These are phyloP conservation scores for Balearica regulorum DNA, from an alignment of 2,797 vertebrate genomes.

Conservation along the genomic window DNA sequence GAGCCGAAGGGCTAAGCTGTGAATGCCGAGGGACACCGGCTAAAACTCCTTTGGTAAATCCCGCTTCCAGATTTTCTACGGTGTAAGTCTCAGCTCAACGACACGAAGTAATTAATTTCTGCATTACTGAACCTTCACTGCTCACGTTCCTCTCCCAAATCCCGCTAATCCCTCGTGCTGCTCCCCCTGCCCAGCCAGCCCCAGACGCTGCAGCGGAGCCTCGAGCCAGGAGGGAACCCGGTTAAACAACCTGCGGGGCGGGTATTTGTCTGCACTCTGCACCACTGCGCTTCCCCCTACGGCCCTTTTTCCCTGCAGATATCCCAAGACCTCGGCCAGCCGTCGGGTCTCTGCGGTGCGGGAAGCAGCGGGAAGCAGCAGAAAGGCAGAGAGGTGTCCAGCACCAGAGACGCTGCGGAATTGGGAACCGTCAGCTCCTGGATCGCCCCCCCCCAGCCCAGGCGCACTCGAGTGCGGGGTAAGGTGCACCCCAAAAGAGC, in stretches of 20 bases:
- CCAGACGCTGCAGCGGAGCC: neutral
- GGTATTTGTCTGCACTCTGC: neutral
- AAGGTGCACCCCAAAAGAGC: neutral
- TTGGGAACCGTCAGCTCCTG: no score
- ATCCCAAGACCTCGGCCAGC: neutral
- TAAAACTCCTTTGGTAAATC: neutral
- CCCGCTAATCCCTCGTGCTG: neutral
- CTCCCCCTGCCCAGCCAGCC: neutral
- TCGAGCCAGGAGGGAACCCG: rapidly evolving
- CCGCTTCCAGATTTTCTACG: neutral
- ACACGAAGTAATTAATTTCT: no score
- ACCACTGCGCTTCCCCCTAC: neutral
- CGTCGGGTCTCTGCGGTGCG: rapidly evolving
- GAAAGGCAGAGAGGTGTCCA: neutral
- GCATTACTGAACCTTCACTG: neutral
- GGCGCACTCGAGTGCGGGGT: rapidly evolving
- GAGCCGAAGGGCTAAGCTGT: neutral
- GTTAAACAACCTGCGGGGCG: neutral
- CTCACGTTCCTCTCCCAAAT: neutral
- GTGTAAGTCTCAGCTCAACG: neutral
- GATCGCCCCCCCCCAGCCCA: neutral
- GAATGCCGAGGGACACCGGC: neutral
- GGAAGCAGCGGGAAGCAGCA: neutral
- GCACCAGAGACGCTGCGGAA: neutral
- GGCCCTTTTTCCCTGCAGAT: neutral